These are phyloP conservation scores for Trichomycterus rosablanca DNA, from an alignment of 2,113 vertebrate species.

Conservation along the genomic window DNA sequence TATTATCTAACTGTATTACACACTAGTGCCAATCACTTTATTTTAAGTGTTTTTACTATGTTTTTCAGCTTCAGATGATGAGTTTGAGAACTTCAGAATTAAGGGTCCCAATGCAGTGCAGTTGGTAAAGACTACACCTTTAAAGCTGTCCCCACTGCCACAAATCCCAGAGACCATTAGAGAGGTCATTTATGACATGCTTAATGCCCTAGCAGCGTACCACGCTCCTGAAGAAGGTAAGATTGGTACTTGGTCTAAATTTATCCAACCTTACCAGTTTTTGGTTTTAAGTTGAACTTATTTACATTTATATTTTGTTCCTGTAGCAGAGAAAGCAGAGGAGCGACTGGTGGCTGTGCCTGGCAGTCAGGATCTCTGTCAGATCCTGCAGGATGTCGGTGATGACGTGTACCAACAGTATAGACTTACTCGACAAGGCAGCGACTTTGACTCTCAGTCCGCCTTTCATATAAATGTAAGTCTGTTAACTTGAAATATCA, in stretches of 20 bases:
- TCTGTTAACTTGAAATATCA: no score
- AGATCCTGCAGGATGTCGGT: slow-evolving; percentile 86
- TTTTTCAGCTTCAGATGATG: slow-evolving; percentile 82
- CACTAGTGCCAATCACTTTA: no score
- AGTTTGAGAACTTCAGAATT: slow-evolving; percentile 91
- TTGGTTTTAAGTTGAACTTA: no score
- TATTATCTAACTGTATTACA: no score
- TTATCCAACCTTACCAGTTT: no score
- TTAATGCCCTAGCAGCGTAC: slow-evolving; percentile 88
- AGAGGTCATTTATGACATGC: slow-evolving; percentile 91
- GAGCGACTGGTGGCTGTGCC: slow-evolving; percentile 66
- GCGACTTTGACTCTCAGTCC: slow-evolving; percentile 85
- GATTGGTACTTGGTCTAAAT: no score
- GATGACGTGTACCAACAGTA: slow-evolving; percentile 93
- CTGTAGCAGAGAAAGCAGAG: slow-evolving; percentile 78
- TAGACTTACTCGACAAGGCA: slow-evolving; percentile 82
- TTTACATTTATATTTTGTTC: no score
- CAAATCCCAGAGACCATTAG: slow-evolving; percentile 86
- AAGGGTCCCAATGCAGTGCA: slow-evolving; percentile 91
- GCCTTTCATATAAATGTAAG: slow-evolving; percentile 88
- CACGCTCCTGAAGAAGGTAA: slow-evolving; percentile 91
- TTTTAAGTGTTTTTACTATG: no score
- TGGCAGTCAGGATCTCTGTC: slow-evolving; percentile 82
- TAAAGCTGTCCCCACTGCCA: slow-evolving; percentile 85
- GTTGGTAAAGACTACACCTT: slow-evolving; percentile 87